phyloP scores from a whole-genome alignment of 2,797 vertebrate genomes.

The Intellagama lesueurii region DNA sequence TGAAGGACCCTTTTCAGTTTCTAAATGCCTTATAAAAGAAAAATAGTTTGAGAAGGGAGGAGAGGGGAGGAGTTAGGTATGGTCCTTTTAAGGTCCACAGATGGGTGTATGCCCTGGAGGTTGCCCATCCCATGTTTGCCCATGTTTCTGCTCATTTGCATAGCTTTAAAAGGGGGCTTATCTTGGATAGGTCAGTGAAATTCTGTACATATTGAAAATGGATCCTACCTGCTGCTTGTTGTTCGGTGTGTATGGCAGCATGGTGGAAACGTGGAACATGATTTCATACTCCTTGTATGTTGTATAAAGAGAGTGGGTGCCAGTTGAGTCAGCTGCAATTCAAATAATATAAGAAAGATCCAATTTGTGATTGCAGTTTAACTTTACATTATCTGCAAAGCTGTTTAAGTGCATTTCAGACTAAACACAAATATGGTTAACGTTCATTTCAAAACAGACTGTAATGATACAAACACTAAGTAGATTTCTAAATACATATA shows the following conservation, averaged over 20 bases:
- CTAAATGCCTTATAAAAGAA: no score
- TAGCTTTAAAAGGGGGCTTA: background rate
- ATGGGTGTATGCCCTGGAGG: no score
- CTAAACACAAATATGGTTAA: constrained; percentile 7
- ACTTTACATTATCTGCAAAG: background rate
- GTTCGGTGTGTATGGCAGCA: constrained; percentile 97
- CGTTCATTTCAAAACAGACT: constrained; percentile 4
- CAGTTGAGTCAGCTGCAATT: constrained; percentile 93
- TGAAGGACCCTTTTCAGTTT: no score
- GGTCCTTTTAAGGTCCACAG: no score
- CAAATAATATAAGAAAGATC: constrained; percentile 28
- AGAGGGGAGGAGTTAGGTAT: no score
- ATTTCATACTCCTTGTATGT: constrained; percentile 97
- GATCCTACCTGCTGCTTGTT: constrained; percentile 95
- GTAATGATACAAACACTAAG: background rate
- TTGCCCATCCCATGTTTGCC: no score
- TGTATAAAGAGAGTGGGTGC: constrained; percentile 95
- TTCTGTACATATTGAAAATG: background rate
- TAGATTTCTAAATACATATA: background rate
- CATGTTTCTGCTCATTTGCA: background rate
- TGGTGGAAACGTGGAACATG: constrained; percentile 98
- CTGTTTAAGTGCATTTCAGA: background rate
- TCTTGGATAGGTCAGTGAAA: background rate
- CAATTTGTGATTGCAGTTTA: background rate
- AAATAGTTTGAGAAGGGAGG: no score